These are phyloP conservation scores for Stegostoma tigrinum DNA, from an alignment of 2,113 vertebrate species.

Conservation along the genomic window DNA sequence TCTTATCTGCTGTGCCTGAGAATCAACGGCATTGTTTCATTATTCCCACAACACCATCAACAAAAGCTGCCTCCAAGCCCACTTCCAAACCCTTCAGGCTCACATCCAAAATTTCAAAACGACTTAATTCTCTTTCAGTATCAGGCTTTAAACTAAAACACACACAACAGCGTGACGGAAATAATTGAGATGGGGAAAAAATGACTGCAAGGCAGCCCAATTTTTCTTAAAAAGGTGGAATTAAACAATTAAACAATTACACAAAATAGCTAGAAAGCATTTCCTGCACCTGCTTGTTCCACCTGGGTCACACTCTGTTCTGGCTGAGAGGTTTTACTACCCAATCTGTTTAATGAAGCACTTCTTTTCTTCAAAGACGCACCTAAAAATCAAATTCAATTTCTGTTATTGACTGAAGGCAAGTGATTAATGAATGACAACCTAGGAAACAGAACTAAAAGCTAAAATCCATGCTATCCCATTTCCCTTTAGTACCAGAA, in stretches of 20 bases:
- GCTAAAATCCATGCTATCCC: not conserved
- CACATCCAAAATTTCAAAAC: not conserved
- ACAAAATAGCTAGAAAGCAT: constrained; percentile 10
- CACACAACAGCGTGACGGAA: not conserved
- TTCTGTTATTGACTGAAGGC: constrained; percentile 37
- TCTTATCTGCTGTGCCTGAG: constrained; percentile 69
- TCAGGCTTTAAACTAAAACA: not conserved
- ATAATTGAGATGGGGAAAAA: not conserved
- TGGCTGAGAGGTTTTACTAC: constrained; percentile 66
- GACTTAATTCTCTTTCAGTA: not conserved
- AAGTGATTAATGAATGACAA: not conserved
- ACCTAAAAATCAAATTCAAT: constrained; percentile 66
- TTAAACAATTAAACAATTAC: not conserved
- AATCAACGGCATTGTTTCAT: constrained; percentile 46
- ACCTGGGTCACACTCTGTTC: constrained; percentile 62
- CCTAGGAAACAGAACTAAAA: not conserved
- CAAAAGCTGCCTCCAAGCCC: not conserved
- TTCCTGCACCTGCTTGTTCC: constrained; percentile 75
- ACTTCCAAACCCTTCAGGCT: not conserved
- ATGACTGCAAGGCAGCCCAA: not conserved
- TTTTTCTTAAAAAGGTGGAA: not conserved
- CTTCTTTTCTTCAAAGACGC: constrained; percentile 62
- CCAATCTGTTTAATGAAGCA: constrained; percentile 78
- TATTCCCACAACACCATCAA: not conserved
- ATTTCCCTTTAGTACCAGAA: not conserved